A percentile compares a stretch with the other conserved stretches of the same genome.
Evolutionary conservation across 37 sponge, comb jelly and placozoan genomes (phyloP).

Genomic region (Eunapius fragilis): DNA sequence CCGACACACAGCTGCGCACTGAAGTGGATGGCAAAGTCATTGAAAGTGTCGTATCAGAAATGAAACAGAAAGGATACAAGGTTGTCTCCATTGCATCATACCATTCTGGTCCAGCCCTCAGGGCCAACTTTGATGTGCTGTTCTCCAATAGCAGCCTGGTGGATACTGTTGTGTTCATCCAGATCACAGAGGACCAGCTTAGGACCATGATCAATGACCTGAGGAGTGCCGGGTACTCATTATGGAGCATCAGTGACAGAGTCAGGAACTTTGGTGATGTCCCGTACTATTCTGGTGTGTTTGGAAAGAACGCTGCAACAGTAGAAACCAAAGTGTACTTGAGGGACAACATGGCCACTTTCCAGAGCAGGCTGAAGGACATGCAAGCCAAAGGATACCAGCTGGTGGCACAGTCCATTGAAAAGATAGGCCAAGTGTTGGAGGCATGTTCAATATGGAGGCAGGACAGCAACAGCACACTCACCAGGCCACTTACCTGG

Average conservation of each 20-base stretch:
- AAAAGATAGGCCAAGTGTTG: neutral
- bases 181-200: slow-evolving; percentile 12
- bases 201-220: slow-evolving; percentile 12
- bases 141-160: slow-evolving; percentile 31
- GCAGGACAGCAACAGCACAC: slow-evolving; percentile 45
- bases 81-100: slow-evolving; percentile 24
- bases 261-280: slow-evolving; percentile 1
- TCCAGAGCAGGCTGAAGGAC: neutral
- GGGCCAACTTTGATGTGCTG: slow-evolving; percentile 38
- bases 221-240: slow-evolving; percentile 10
- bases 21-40: neutral
- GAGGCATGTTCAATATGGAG: slow-evolving; percentile 30
- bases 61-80: slow-evolving; percentile 24
- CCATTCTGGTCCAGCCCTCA: slow-evolving; percentile 1
- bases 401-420: slow-evolving; percentile 48
- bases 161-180: slow-evolving; percentile 15
- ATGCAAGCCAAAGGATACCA: slow-evolving; percentile 1
- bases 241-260: slow-evolving; percentile 16
- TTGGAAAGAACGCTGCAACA: neutral
- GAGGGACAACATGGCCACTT: slow-evolving; percentile 1
- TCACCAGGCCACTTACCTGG: neutral
- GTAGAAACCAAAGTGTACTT: slow-evolving; percentile 35
- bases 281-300: slow-evolving; percentile 28
- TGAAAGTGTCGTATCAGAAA: neutral
- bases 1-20: neutral